Conservation (phyloP, 2,797 vertebrate species). For the Pipistrellus nathusii region DNA sequence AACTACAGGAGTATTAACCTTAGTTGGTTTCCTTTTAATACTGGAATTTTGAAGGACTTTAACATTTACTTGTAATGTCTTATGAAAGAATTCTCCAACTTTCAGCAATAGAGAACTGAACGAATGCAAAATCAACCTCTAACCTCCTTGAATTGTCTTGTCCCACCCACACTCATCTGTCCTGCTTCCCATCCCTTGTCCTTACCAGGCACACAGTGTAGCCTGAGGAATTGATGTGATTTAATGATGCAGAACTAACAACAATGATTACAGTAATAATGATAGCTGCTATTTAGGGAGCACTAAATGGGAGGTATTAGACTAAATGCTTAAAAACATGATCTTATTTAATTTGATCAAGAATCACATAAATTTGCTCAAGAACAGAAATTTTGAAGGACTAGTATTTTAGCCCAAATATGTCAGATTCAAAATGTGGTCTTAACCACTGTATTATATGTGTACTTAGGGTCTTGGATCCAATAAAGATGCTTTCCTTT, state of each 20-base stretch:
- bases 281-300: neutral
- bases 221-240: neutral
- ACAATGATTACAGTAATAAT: neutral
- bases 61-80: conserved; percentile 27
- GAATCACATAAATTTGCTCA: neutral
- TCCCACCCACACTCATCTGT: neutral
- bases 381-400: neutral
- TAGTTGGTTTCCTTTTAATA: neutral
- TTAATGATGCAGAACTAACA: neutral
- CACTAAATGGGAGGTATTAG: neutral
- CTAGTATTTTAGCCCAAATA: conserved; percentile 5
- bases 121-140: neutral
- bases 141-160: neutral
- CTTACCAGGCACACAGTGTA: neutral
- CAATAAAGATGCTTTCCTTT: neutral
- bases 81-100: neutral
- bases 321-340: neutral
- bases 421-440: neutral
- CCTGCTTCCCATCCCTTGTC: neutral
- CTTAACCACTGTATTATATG: neutral
- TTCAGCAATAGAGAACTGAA: conserved; percentile 18
- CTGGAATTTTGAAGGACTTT: neutral
- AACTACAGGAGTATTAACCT: neutral
- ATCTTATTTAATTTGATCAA: conserved; percentile 15
- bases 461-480: neutral